A percentile compares a stretch with the other conserved stretches of the same genome.
These are phyloP conservation scores for Blera fallax DNA, from an alignment of 2,888 invertebrate genomes.

Conservation along the genomic window DNA sequence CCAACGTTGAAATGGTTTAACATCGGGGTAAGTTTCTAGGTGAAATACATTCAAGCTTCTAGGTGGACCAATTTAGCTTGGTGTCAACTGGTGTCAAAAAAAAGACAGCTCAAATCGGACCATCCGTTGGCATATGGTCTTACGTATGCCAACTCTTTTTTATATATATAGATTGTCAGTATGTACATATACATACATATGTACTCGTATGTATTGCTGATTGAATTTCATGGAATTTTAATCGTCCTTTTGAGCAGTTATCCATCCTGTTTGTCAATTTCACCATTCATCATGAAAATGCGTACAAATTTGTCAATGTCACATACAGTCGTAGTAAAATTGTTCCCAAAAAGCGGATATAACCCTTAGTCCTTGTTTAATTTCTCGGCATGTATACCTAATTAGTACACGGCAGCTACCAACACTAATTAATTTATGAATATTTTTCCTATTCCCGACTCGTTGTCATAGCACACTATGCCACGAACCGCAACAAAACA, in stretches of 20 bases:
- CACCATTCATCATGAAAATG: background rate
- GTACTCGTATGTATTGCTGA: too few relatives aligned
- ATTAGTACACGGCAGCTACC: background rate
- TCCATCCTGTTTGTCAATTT: background rate
- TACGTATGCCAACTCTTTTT: too few relatives aligned
- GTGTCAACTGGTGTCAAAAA: too few relatives aligned
- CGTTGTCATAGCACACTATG: background rate
- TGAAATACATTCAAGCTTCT: too few relatives aligned
- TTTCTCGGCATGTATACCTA: background rate
- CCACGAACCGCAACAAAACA: background rate
- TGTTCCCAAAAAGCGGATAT: background rate
- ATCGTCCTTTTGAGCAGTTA: background rate
- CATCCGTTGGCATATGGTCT: too few relatives aligned
- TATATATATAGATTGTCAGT: too few relatives aligned
- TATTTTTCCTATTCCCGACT: background rate
- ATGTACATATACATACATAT: too few relatives aligned
- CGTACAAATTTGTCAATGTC: background rate
- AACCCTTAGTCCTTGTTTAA: background rate
- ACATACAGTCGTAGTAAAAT: background rate
- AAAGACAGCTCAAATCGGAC: too few relatives aligned
- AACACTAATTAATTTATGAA: background rate
- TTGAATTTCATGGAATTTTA: background rate
- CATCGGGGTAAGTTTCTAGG: too few relatives aligned
- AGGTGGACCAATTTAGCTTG: too few relatives aligned
- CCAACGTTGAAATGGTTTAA: too few relatives aligned